Evolutionary conservation across 2,113 vertebrate species (phyloP).

Genomic region (Semicossyphus pulcher): DNA sequence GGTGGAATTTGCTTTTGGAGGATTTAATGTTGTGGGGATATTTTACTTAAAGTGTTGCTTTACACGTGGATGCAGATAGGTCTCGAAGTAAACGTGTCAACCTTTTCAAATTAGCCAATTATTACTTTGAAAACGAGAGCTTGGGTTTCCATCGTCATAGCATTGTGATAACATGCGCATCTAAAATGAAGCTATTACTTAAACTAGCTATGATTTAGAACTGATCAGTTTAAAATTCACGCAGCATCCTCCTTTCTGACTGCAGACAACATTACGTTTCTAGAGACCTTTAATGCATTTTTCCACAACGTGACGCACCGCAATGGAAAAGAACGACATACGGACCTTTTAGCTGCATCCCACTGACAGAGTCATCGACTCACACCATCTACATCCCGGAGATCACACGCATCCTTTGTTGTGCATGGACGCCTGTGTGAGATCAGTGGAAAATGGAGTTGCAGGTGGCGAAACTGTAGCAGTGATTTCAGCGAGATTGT

Average conservation of each 20-base stretch:
- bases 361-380: not conserved
- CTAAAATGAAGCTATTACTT: not conserved
- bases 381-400: constrained; percentile 39
- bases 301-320: not conserved
- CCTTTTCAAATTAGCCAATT: not conserved
- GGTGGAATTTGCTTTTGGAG: not conserved
- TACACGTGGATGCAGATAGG: not conserved
- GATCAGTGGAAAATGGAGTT: constrained; percentile 59
- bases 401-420: constrained; percentile 70
- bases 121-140: not conserved
- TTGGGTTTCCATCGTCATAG: not conserved
- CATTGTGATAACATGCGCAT: not conserved
- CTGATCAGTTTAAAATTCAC: not conserved
- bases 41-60: not conserved
- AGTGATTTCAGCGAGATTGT: not conserved
- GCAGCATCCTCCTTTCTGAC: not conserved
- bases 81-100: not conserved
- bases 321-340: not conserved
- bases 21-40: not conserved
- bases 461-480: constrained; percentile 2
- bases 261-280: not conserved
- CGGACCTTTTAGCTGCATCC: constrained; percentile 19
- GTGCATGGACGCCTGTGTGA: constrained; percentile 35
- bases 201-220: too few species aligned
- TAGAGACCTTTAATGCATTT: not conserved